These are phyloP conservation scores for Hyalella azteca DNA, from an alignment of 2,888 invertebrate species.

Conservation along the genomic window DNA sequence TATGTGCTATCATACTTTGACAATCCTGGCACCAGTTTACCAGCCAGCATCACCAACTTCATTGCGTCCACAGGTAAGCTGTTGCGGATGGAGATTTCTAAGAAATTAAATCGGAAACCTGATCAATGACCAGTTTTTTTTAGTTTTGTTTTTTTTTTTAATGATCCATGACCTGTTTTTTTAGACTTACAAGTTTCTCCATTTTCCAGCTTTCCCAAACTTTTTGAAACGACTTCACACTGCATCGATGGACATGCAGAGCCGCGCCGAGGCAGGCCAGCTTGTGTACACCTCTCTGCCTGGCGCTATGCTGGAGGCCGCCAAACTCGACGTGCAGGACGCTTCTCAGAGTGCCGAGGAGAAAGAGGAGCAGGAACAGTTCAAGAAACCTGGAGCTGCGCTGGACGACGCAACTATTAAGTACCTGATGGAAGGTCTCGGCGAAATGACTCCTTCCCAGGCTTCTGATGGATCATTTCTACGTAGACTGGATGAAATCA, in stretches of 20 bases:
- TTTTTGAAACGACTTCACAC: constrained; percentile 49
- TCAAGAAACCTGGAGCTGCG: not conserved
- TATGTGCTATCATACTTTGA: constrained; percentile 87
- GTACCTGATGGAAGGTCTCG: constrained; percentile 19
- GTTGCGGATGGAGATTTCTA: not conserved
- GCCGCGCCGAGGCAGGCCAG: constrained; percentile 43
- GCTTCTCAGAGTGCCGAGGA: not conserved
- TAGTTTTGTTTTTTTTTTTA: not conserved
- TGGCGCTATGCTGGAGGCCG: constrained; percentile 29
- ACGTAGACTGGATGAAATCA: not conserved
- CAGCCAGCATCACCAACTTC: constrained; percentile 76
- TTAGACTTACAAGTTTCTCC: not conserved
- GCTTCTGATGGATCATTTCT: not conserved
- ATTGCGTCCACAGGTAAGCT: constrained; percentile 67
- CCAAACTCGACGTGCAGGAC: no score
- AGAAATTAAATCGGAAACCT: not conserved
- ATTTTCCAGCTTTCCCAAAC: constrained; percentile 54
- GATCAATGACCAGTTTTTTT: not conserved
- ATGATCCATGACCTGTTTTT: not conserved
- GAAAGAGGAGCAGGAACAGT: not conserved
- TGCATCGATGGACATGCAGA: constrained; percentile 55
- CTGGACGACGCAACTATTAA: not conserved
- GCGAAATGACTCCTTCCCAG: not conserved
- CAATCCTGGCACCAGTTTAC: constrained; percentile 81
- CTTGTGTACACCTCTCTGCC: constrained; percentile 53